Conservation (phyloP, 2,888 invertebrate genomes). For the Callinectes sapidus region DNA sequence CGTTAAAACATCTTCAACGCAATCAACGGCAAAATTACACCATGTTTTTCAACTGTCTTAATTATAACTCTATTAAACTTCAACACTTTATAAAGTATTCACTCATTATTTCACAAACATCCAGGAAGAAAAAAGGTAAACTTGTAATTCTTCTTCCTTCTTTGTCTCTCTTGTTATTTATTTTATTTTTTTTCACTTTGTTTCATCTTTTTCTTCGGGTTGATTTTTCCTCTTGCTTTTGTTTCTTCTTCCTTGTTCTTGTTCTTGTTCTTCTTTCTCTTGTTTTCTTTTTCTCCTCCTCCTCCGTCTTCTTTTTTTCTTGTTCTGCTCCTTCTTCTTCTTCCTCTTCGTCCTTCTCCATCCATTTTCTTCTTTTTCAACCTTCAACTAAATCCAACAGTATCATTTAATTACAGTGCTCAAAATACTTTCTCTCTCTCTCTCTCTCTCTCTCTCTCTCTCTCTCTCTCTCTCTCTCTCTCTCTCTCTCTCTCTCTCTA, state of each 20-base stretch:
- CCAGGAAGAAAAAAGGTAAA: background rate
- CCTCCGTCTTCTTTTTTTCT: background rate
- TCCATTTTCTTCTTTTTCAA: background rate
- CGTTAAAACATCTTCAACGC: background rate
- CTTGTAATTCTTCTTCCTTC: background rate
- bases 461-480: too few species aligned
- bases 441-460: too few species aligned
- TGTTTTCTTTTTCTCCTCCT: background rate
- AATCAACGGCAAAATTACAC: background rate
- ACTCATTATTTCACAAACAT: background rate
- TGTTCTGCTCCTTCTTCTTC: background rate
- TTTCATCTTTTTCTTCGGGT: background rate
- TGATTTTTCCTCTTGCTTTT: background rate
- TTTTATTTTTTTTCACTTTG: background rate
- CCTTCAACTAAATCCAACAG: background rate
- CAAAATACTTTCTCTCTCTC: background rate
- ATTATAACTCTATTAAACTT: slow-evolving; percentile 8
- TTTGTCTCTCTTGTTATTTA: background rate
- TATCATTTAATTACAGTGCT: background rate
- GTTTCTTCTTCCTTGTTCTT: background rate
- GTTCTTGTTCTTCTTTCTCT: background rate
- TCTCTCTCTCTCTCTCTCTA: too few species aligned
- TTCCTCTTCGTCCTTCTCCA: background rate
- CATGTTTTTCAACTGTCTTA: background rate
- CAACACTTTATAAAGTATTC: background rate